phyloP scores from a whole-genome alignment of 2,888 invertebrate genomes.

The Polydesmus complanatus region DNA sequence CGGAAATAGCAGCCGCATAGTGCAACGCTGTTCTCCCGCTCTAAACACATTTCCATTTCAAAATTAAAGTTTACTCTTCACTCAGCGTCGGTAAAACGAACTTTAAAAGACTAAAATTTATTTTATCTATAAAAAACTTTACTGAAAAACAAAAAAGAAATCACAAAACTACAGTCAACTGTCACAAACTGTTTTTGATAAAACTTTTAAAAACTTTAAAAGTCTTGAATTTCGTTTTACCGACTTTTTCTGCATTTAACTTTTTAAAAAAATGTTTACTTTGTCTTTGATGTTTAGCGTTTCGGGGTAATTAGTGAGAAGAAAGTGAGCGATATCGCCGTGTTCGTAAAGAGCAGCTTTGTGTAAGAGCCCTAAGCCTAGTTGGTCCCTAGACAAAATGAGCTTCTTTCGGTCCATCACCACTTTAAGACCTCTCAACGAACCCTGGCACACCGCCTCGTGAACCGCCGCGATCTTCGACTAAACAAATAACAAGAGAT shows the following conservation, averaged over 20 bases:
- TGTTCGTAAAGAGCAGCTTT: conserved; percentile 73
- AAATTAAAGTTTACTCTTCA: neutral
- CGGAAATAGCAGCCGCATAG: conserved; percentile 44
- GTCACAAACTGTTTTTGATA: too few species aligned
- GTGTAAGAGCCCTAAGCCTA: conserved; percentile 62
- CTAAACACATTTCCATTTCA: conserved; percentile 37
- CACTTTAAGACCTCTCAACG: conserved; percentile 66
- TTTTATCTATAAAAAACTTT: too few species aligned
- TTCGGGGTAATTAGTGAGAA: conserved; percentile 57
- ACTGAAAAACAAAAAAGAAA: too few species aligned
- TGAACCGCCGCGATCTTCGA: conserved; percentile 81
- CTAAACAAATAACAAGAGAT: conserved; percentile 36
- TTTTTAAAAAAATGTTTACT: too few species aligned
- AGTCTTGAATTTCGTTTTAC: too few species aligned
- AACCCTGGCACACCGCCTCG: conserved; percentile 68
- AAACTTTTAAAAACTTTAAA: too few species aligned
- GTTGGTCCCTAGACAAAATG: conserved; percentile 12
- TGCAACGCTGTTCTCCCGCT: conserved; percentile 74
- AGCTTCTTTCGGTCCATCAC: conserved; percentile 73
- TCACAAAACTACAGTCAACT: too few species aligned
- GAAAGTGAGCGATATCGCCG: conserved; percentile 60
- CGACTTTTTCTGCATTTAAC: too few species aligned
- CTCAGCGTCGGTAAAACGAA: neutral
- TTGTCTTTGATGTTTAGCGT: conserved; percentile 70
- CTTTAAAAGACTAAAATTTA: too few species aligned